Conservation (phyloP, 1,140 invertebrate genomes). For the Papilio xuthus region DNA sequence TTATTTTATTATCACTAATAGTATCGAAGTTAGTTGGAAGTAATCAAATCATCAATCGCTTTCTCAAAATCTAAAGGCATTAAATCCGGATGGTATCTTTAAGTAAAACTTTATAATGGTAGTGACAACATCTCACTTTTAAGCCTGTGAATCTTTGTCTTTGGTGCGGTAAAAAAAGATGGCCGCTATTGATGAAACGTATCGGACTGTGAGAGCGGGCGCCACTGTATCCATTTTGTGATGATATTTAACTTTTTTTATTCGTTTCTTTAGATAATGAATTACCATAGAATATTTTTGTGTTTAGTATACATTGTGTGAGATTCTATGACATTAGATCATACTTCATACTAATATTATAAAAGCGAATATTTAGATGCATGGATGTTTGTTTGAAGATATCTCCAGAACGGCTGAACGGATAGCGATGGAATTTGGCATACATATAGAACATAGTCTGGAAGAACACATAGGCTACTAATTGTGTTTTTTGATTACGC, state of each 20-base stretch:
- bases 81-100: constrained; percentile 45
- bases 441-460: too few relatives aligned
- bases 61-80: not conserved
- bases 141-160: constrained; percentile 65
- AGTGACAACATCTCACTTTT: constrained; percentile 57
- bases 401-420: too few relatives aligned
- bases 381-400: too few relatives aligned
- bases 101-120: constrained; percentile 48
- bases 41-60: constrained; percentile 49
- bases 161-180: constrained; percentile 50
- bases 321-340: too few relatives aligned
- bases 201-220: constrained; percentile 65
- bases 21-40: constrained; percentile 30
- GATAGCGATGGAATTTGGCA: too few relatives aligned
- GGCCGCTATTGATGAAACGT: constrained; percentile 64
- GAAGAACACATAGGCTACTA: too few relatives aligned
- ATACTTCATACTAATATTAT: too few relatives aligned
- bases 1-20: constrained; percentile 35
- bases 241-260: constrained; percentile 32
- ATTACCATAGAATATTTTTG: not conserved
- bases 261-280: constrained; percentile 15
- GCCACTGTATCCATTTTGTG: constrained; percentile 51
- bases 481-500: too few relatives aligned
- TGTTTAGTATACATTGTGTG: too few relatives aligned
- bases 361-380: too few relatives aligned